Evolutionary conservation across 2,113 vertebrate genomes (phyloP), one percentile per base, ranked within the genome.

Genomic region (Periophthalmus modestus): DNA sequence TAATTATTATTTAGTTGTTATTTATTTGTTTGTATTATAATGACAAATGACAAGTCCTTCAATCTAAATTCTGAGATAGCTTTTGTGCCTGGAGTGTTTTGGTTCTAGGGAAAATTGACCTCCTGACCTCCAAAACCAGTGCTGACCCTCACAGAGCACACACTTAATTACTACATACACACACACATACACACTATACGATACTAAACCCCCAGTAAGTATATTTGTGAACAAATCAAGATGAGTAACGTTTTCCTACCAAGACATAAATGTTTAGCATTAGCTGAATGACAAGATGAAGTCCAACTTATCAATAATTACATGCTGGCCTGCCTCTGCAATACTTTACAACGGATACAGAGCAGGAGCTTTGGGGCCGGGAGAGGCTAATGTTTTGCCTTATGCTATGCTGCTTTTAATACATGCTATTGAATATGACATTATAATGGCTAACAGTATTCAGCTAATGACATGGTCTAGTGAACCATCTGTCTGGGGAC

Each of bases 401-500:
- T 68, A 48, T 66, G 69, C 71, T 78, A 69, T 76, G 43, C 7
- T 39, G 67, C 58, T 47, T 72, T 84, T 87, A 83, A 80, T 83
- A 89, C 57, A 50, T 73, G 74, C 47, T 87, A 79, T 87, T 87
- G 83, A 89, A 85, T 83, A 85, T 79, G 82, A 82, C 82, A 80
- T 83, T 86, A 79, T 75, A 81, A 89, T 74, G 80, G 84, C 82
- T 72, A 43, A 83, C 81, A 85, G 72, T 87, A 82, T 73, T 87
- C 81, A 86, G 79, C 85, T 90, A 89, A 90, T 90, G 89, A 89
- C 85, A 88, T 34, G 88, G 87, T 88, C 87, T 81, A 84, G 59
- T 84, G 84, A 86, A 86, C 91, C 88, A 88, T 91, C 89, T 88
- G 88, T 91, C 84, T 80, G 81, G 87, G 81, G 87, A 88, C 71